Conservation (phyloP, 1,140 invertebrate species). For the Phthorimaea operculella region DNA sequence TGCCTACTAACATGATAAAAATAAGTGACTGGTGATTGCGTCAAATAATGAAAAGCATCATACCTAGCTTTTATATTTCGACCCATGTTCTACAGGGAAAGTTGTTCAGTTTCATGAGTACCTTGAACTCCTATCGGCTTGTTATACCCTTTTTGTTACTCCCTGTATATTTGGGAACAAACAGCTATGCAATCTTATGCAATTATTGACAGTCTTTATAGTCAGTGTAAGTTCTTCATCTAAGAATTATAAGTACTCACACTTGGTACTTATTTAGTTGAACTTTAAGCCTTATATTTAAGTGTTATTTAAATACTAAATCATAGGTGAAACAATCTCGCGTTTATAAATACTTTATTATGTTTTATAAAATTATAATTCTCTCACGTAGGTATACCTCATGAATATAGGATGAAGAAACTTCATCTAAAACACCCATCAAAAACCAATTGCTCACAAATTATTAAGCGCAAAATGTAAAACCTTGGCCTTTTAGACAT, state of each 20-base stretch:
- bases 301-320: not conserved
- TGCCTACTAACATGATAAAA: too few species aligned
- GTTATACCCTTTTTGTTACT: too few species aligned
- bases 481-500: constrained; percentile 49
- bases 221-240: too few species aligned
- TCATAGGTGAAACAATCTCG: not conserved
- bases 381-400: constrained; percentile 4
- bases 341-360: constrained; percentile 6
- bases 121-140: too few species aligned
- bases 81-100: too few species aligned
- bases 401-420: constrained; percentile 3
- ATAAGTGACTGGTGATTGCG: too few species aligned
- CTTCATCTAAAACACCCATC: constrained; percentile 23
- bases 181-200: not conserved
- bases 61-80: too few species aligned
- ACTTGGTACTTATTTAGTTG: too few species aligned
- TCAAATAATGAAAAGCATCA: too few species aligned
- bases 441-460: constrained; percentile 50
- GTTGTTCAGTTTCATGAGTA: too few species aligned
- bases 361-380: constrained; percentile 4
- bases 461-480: constrained; percentile 42
- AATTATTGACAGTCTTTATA: not conserved
- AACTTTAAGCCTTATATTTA: not conserved
- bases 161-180: not conserved
- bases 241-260: too few species aligned